A percentile compares a stretch with the other conserved stretches of the same genome.
Conservation (phyloP, 2,888 invertebrate species). For the Eristalis tenax region DNA sequence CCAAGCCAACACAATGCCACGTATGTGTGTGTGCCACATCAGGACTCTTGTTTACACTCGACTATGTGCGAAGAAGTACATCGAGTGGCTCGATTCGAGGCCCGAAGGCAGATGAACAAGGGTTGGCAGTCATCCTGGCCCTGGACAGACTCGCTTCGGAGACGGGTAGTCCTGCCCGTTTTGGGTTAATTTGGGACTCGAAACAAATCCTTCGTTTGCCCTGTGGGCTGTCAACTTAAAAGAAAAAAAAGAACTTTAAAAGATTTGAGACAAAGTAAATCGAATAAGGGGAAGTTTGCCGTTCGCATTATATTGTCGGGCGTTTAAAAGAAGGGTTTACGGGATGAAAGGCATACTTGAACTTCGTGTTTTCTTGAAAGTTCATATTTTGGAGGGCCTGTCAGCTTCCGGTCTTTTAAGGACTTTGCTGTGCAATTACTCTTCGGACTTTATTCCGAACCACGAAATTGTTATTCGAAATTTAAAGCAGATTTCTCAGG, state of each 20-base stretch:
- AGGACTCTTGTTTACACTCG: not conserved
- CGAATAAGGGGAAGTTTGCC: not conserved
- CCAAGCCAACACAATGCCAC: not conserved
- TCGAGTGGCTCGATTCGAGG: too few species aligned
- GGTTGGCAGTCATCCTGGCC: not conserved
- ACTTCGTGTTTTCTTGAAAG: not conserved
- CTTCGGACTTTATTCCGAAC: too few species aligned
- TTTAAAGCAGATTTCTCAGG: too few species aligned
- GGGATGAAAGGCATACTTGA: not conserved
- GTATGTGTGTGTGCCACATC: not conserved
- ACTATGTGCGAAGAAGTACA: not conserved
- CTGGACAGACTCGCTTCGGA: not conserved
- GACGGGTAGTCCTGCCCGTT: not conserved
- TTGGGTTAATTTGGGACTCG: constrained; percentile 3
- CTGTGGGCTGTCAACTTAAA: not conserved
- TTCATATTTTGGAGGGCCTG: not conserved
- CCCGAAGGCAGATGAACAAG: not conserved
- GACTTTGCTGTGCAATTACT: too few species aligned
- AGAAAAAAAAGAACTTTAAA: not conserved
- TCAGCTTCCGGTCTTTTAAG: not conserved
- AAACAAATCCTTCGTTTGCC: not conserved
- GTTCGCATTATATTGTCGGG: not conserved
- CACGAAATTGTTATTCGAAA: too few species aligned
- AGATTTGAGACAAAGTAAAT: not conserved
- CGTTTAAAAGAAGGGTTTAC: not conserved